Conservation (phyloP, 2,797 vertebrate genomes). For the Cyprinodon diabolis region DNA sequence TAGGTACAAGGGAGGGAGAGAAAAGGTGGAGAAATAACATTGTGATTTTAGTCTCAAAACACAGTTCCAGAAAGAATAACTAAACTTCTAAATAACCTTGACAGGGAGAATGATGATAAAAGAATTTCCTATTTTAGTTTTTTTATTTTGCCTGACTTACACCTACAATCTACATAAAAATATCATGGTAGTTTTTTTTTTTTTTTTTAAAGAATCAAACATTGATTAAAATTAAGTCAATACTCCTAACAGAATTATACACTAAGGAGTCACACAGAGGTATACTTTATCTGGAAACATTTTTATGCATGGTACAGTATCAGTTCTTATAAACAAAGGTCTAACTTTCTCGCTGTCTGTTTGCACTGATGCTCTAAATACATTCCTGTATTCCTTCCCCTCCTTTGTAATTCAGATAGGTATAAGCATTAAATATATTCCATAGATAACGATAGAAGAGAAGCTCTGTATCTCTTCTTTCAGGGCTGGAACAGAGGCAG, state of each 20-base stretch:
- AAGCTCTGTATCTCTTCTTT: slow-evolving; percentile 48
- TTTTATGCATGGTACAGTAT: neutral
- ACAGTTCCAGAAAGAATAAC: neutral
- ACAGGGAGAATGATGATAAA: neutral
- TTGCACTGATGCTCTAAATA: neutral
- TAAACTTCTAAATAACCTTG: neutral
- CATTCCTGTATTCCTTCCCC: neutral
- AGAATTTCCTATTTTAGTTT: neutral
- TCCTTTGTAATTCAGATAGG: slow-evolving; percentile 19
- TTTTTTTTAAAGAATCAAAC: neutral
- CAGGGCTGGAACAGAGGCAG: slow-evolving; percentile 53
- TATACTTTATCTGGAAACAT: neutral
- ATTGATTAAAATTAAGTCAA: neutral
- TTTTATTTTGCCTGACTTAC: neutral
- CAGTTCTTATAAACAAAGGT: neutral
- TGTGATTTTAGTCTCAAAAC: neutral
- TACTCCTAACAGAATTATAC: too few species aligned
- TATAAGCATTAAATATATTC: slow-evolving; percentile 34
- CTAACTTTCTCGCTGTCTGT: neutral
- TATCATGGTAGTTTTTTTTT: neutral
- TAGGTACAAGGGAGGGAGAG: neutral
- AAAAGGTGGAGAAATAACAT: neutral
- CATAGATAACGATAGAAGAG: slow-evolving; percentile 54
- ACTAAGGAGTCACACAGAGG: neutral
- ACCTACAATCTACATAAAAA: neutral